Evolutionary conservation across 2,888 invertebrate genomes (phyloP).

Genomic region (Diadromus collaris): DNA sequence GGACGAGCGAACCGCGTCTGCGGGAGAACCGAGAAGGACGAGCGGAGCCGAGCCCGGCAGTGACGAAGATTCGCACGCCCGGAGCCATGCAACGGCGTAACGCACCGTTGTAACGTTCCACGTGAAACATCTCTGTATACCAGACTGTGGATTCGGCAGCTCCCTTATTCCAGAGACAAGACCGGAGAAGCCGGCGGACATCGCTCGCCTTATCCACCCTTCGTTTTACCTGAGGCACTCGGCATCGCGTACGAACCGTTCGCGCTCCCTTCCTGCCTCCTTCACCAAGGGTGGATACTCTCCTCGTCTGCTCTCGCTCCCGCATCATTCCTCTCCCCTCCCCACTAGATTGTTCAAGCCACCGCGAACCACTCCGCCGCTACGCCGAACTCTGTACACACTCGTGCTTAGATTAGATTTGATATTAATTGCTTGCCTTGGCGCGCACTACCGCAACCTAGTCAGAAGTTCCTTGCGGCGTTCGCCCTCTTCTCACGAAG

Average conservation of each 20-base stretch:
- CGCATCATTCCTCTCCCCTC: slow-evolving; percentile 51
- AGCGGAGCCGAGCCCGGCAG: slow-evolving; percentile 60
- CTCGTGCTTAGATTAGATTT: slow-evolving; percentile 68
- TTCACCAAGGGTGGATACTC: slow-evolving; percentile 9
- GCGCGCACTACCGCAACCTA: slow-evolving; percentile 42
- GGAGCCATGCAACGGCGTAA: slow-evolving; percentile 46
- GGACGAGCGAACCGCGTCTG: background rate
- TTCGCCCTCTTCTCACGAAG: slow-evolving; percentile 13
- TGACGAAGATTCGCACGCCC: slow-evolving; percentile 67
- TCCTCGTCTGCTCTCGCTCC: slow-evolving; percentile 54
- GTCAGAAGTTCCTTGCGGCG: slow-evolving; percentile 38
- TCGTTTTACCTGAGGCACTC: slow-evolving; percentile 10
- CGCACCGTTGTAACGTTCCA: background rate
- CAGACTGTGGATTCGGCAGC: background rate
- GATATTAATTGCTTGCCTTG: slow-evolving; percentile 68
- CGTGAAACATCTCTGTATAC: background rate
- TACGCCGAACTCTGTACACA: slow-evolving; percentile 63
- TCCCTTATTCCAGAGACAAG: background rate
- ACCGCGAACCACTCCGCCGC: slow-evolving; percentile 60
- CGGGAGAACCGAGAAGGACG: slow-evolving; percentile 40
- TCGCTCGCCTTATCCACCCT: slow-evolving; percentile 11
- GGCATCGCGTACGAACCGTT: slow-evolving; percentile 10
- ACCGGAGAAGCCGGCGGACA: background rate
- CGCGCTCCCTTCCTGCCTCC: slow-evolving; percentile 16
- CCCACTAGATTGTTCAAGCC: slow-evolving; percentile 61